These are phyloP conservation scores for Pristiophorus japonicus DNA, from an alignment of 2,113 vertebrate species.

Conservation along the genomic window DNA sequence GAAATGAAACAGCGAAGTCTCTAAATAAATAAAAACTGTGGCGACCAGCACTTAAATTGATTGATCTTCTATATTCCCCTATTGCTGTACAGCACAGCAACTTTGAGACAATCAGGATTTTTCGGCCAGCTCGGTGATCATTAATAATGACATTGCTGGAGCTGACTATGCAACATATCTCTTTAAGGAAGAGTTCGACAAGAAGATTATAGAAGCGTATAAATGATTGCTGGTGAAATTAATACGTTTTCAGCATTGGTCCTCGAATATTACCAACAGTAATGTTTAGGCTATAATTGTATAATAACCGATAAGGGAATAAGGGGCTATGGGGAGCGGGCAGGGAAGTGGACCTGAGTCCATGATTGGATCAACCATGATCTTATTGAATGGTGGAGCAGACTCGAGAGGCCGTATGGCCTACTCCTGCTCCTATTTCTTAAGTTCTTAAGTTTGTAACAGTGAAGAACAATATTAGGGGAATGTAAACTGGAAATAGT, in stretches of 20 bases:
- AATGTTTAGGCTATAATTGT: background rate
- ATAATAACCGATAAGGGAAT: too few relatives aligned
- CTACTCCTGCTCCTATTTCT: too few relatives aligned
- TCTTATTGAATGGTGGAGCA: too few relatives aligned
- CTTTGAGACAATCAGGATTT: conserved; percentile 6
- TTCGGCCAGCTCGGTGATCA: background rate
- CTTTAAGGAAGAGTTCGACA: background rate
- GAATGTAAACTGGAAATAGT: background rate
- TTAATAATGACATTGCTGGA: conserved; percentile 6
- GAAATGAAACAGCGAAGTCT: background rate
- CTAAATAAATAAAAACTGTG: conserved; percentile 11
- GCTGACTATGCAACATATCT: background rate
- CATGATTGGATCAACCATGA: too few relatives aligned
- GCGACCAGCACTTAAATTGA: conserved; percentile 15
- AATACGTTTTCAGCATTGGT: background rate
- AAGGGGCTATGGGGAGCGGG: too few relatives aligned
- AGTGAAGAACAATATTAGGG: background rate
- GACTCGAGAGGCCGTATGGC: too few relatives aligned
- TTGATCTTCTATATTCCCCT: background rate
- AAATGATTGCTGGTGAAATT: conserved; percentile 13
- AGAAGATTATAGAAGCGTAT: background rate
- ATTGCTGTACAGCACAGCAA: background rate
- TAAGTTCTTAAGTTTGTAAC: too few relatives aligned
- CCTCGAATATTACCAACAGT: background rate
- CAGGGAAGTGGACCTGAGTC: too few relatives aligned